phyloP scores from a whole-genome alignment of 2,888 invertebrate genomes.

The Neoaliturus tenellus region DNA sequence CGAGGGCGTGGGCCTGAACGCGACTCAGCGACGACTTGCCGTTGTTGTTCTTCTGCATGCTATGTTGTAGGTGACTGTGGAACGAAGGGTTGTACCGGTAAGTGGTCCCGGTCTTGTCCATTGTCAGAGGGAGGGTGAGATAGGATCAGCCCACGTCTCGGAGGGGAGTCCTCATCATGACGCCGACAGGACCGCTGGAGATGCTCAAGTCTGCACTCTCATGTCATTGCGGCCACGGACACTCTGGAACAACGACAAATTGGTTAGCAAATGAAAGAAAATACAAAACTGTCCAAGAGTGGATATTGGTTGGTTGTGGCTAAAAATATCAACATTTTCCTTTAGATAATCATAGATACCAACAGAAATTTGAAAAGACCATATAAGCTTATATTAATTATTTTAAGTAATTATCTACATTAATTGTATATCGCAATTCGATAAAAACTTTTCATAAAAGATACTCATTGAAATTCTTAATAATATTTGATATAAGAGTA shows the following conservation, averaged over 20 bases:
- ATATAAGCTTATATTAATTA: too few relatives aligned
- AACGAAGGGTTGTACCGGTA: conserved; percentile 48
- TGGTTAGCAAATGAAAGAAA: too few relatives aligned
- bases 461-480: too few relatives aligned
- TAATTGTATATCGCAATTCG: too few relatives aligned
- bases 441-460: too few relatives aligned
- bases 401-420: too few relatives aligned
- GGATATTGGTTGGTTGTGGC: too few relatives aligned
- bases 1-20: conserved; percentile 12
- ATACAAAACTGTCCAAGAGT: too few relatives aligned
- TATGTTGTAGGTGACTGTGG: conserved; percentile 31
- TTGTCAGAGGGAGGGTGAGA: background rate
- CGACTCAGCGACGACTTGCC: conserved; percentile 45
- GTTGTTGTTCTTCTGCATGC: conserved; percentile 47
- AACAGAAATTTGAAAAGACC: too few relatives aligned
- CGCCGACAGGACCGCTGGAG: background rate
- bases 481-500: too few relatives aligned
- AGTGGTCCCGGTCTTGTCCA: conserved; percentile 44
- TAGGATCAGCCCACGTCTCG: conserved; percentile 12
- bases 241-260: background rate
- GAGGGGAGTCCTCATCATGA: background rate
- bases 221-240: background rate
- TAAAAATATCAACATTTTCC: too few relatives aligned
- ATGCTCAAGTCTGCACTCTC: background rate
- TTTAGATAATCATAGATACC: too few relatives aligned